phyloP scores from a whole-genome alignment of 2,113 vertebrate genomes.

The Ictalurus punctatus region DNA sequence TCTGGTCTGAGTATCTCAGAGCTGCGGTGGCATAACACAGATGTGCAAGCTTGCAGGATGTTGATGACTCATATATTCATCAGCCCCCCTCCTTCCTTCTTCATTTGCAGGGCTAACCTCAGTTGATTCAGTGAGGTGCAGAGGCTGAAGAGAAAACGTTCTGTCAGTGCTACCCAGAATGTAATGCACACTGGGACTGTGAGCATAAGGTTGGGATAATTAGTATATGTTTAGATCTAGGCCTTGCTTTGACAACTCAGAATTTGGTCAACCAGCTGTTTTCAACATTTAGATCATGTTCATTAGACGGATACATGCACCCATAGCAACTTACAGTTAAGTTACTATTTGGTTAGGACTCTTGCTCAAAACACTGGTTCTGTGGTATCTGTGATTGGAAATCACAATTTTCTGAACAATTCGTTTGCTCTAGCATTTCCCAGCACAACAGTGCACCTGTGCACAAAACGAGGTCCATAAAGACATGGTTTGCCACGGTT shows the following conservation, averaged over 20 bases:
- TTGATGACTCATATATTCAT: slow-evolving; percentile 8
- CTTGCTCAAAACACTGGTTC: neutral
- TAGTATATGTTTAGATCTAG: neutral
- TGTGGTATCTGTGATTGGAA: neutral
- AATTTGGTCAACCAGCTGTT: neutral
- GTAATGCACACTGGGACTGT: slow-evolving; percentile 7
- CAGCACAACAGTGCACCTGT: neutral
- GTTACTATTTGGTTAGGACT: neutral
- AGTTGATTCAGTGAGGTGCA: slow-evolving; percentile 15
- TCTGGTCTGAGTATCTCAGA: neutral
- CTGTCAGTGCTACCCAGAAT: neutral
- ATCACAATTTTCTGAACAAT: neutral
- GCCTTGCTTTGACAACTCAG: neutral
- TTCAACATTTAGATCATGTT: neutral
- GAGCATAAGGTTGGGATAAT: slow-evolving; percentile 17
- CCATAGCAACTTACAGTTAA: neutral
- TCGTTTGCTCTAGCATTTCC: neutral
- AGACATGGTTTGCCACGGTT: neutral
- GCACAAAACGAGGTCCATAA: neutral
- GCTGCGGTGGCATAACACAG: slow-evolving; percentile 11
- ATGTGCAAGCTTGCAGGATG: slow-evolving; percentile 38
- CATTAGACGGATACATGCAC: neutral
- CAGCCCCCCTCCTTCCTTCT: neutral
- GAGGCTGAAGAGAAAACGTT: neutral
- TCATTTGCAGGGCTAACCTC: neutral